Base-by-base conservation (phyloP, 64 coral and sea anemone species). In the Dendrophyllia cribrosa region DNA sequence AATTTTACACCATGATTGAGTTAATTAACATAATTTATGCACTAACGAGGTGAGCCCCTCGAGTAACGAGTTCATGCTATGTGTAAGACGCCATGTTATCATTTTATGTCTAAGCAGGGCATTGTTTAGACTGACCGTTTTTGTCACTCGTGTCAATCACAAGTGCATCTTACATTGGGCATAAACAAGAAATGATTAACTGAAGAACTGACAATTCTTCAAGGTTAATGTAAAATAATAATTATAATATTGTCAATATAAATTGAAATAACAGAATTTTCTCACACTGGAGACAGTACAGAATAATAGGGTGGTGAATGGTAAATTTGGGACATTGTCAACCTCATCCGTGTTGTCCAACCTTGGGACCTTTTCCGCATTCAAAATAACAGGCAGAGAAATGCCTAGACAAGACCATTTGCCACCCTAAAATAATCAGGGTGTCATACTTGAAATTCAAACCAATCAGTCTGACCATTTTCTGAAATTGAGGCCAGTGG, bases 21-120 rank as follows among this genome's bases (percentile, higher is more conserved):
- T 56, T 56, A 56, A 56, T 56, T 56, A 56, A 56, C 5, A 56
- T 56, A 19, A 62, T 44, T 17, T n/a, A 50, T n/a, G 45, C 60
- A 67, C 62, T 20, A 17, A 59, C 68, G 80, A 68, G 80, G 62
- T 67, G 62, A 84, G 80, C 80, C 63, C 80, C 62, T 84, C 62
- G 19, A 66, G 7, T 68, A 50, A 68, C 17, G 19, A 46, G 43
- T 10, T 72, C 34, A 14, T 9, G 7, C 6, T 72, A 44, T 45
- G 12, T 44, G 8, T 56, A 12, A 56, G 53, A 56, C 1, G 53
- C 53, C 6, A 56, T 12, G 12, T 56, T 56, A 6, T 56, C 12
- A 64, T 17, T 64, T 19, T 64, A 6, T 64, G 19, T 4, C 61
- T 64, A 64, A 64, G 22, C 21, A 71, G 64, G 59, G 6, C 13